Evolutionary conservation across 2,797 vertebrate genomes (phyloP).

Genomic region (Myripristis murdjan): DNA sequence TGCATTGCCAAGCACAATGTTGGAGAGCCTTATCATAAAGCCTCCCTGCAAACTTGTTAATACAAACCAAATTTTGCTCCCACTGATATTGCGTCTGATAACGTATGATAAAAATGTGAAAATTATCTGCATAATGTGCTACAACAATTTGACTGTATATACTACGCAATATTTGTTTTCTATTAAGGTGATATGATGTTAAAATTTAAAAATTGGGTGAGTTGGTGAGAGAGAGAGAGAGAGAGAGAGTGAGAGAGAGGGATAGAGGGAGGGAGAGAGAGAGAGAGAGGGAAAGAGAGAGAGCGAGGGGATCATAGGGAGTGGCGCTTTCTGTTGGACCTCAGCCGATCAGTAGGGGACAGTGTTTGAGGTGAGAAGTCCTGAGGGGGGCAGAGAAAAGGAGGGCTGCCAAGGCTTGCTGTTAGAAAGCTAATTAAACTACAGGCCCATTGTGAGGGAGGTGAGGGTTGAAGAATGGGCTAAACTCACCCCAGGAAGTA

Average conservation of each 20-base stretch:
- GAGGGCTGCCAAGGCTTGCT: constrained; percentile 60
- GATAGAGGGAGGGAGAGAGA: not conserved
- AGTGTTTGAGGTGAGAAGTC: constrained; percentile 70
- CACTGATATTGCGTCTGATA: not conserved
- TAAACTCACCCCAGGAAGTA: constrained; percentile 59
- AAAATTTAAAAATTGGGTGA: not conserved
- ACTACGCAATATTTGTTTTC: constrained; percentile 4
- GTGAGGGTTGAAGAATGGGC: constrained; percentile 63
- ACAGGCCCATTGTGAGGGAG: constrained; percentile 68
- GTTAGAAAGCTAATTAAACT: constrained; percentile 81
- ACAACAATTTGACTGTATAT: not conserved
- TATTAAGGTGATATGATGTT: not conserved
- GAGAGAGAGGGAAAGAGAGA: not conserved
- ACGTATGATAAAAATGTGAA: not conserved
- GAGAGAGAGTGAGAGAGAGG: not conserved
- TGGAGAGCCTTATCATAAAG: not conserved
- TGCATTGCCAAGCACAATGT: constrained; percentile 1
- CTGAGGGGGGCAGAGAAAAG: constrained; percentile 47
- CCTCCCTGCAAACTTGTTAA: not conserved
- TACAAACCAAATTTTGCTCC: not conserved
- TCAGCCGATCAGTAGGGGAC: constrained; percentile 71
- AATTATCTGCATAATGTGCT: not conserved
- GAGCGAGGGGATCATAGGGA: constrained; percentile 28
- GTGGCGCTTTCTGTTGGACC: constrained; percentile 52
- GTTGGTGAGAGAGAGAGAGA: constrained; percentile 2